These are phyloP conservation scores for Girardia tigrina DNA, from an alignment of 2,888 invertebrate genomes.

Conservation along the genomic window DNA sequence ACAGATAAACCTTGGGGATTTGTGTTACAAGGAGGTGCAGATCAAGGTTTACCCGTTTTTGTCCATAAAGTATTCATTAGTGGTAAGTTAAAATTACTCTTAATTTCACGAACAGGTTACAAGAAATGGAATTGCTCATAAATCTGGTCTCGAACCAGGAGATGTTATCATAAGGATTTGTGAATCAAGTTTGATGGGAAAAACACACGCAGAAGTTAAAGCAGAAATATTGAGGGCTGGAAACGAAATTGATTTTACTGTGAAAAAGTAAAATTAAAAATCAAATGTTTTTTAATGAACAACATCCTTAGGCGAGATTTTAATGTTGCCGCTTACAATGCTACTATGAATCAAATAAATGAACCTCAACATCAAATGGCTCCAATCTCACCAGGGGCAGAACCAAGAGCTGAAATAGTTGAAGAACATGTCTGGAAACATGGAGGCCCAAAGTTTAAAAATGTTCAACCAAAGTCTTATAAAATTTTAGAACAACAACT, in stretches of 20 bases:
- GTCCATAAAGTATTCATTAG: conserved; percentile 43
- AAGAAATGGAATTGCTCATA: conserved; percentile 37
- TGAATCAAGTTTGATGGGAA: conserved; percentile 36
- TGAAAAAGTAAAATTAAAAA: conserved; percentile 39
- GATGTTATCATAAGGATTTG: conserved; percentile 40
- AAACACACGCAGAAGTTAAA: conserved; percentile 40
- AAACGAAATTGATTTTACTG: conserved; percentile 40
- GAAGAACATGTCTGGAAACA: conserved; percentile 36
- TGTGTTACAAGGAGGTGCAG: conserved; percentile 46
- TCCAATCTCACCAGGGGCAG: not conserved
- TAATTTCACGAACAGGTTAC: conserved; percentile 36
- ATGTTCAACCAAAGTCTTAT: conserved; percentile 47
- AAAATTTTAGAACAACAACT: conserved; percentile 44
- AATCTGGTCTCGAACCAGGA: conserved; percentile 37
- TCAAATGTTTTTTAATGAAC: not conserved
- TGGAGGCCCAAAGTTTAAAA: conserved; percentile 43
- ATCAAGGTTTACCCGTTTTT: conserved; percentile 44
- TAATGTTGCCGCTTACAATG: conserved; percentile 36
- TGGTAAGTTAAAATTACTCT: not conserved
- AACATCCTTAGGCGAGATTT: conserved; percentile 31
- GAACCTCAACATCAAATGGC: conserved; percentile 25
- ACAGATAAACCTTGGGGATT: conserved; percentile 49
- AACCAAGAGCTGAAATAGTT: conserved; percentile 40
- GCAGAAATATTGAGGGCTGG: conserved; percentile 40
- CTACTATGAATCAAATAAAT: conserved; percentile 32